Base-by-base conservation (phyloP, 2,797 vertebrate species). In the Gallirallus australis region DNA sequence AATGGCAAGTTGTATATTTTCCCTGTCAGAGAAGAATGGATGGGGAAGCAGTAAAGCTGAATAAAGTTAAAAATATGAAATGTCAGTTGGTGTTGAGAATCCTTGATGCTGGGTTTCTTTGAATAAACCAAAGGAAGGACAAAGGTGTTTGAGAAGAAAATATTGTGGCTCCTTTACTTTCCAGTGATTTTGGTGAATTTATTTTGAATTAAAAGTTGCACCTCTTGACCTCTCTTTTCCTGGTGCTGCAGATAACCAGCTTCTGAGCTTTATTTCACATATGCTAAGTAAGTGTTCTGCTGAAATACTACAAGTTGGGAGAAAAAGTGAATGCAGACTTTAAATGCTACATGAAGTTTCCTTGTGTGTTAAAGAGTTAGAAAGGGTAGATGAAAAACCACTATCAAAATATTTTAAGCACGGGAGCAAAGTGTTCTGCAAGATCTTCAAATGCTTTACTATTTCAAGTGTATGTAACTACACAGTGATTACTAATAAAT, bases 1-100 rank as follows among this genome's bases (percentile, higher is more conserved):
- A 96, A 93, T 6, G 21, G 79, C 69, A 79, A 89, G 93, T 53
- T 94, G 79, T 77, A 56, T 91, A 82, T 96, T 95, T 40, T 82
- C 69, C 52, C 65, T 89, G 95, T 96, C 96, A 94, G 71, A 83
- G 61, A 65, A 94, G 66, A 95, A 92, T 68, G 79, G 71, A 93
- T 95, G 66, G 93, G 78, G 52, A 81, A 94, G 84, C 64, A 93
- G 80, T 81, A 93, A 93, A 93, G 81, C 82, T 94, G 93, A 93
- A 97, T 96, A 93, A 94, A 97, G 94, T 91, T 95, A 93, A 96
- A 96, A 95, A 91, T 91, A 82, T 53, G 79, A 96, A 96, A 96
- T 93, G 78, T 81, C 90, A 94, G 63, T 86, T 57, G 80, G 48
- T 80, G 57, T 40, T 61, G 80, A 82, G 84, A 80, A 91, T 83